phyloP scores from a whole-genome alignment of 2,797 vertebrate species.

The Mionectes olivaceus region DNA sequence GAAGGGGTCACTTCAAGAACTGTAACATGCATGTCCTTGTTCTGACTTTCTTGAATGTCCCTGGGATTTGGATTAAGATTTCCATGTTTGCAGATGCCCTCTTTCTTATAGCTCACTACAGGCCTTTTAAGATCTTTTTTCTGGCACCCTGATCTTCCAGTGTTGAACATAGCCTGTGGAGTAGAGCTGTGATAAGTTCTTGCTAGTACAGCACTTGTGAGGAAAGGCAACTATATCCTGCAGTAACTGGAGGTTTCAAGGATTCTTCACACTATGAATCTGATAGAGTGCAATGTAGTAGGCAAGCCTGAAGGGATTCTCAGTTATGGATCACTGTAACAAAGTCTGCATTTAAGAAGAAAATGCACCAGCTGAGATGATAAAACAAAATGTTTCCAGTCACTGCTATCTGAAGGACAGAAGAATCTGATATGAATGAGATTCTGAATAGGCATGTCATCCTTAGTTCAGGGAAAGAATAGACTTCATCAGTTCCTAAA shows the following conservation, averaged over 20 bases:
- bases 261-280: conserved; percentile 59
- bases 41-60: not conserved
- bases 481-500: conserved; percentile 24
- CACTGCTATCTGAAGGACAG: conserved; percentile 42
- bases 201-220: not conserved
- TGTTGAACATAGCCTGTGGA: not conserved
- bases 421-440: conserved; percentile 31
- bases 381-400: conserved; percentile 61
- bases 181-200: not conserved
- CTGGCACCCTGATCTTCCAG: not conserved
- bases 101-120: not conserved
- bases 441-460: conserved; percentile 30
- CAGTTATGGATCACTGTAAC: conserved; percentile 48
- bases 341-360: conserved; percentile 60
- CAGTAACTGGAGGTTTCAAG: conserved; percentile 39
- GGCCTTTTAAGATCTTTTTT: not conserved
- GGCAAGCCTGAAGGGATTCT: conserved; percentile 68
- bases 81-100: not conserved
- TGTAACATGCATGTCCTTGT: not conserved
- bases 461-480: conserved; percentile 2
- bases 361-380: conserved; percentile 33
- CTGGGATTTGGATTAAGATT: not conserved
- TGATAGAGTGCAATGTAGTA: conserved; percentile 46
- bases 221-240: conserved; percentile 21
- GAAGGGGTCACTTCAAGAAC: not conserved